phyloP scores from a whole-genome alignment of 2,888 invertebrate genomes.

The Drosophila tanythrix region DNA sequence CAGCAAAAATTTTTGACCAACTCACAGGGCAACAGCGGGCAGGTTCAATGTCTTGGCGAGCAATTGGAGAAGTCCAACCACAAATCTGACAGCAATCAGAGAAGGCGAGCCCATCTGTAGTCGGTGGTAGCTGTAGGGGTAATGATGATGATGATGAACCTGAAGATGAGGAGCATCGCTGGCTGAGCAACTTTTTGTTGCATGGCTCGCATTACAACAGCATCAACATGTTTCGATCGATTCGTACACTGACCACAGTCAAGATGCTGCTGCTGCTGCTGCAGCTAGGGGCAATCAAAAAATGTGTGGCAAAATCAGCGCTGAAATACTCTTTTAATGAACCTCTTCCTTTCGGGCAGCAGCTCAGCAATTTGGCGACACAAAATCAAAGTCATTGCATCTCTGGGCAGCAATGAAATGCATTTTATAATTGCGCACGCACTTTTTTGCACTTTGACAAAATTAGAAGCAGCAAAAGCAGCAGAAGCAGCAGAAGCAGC shows the following conservation, averaged over 20 bases:
- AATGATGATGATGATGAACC: constrained; percentile 57
- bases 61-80: constrained; percentile 36
- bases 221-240: constrained; percentile 68
- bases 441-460: constrained; percentile 77
- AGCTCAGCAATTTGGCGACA: constrained; percentile 77
- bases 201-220: constrained; percentile 52
- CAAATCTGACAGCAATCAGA: constrained; percentile 69
- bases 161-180: constrained; percentile 44
- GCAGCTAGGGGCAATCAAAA: constrained; percentile 74
- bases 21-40: constrained; percentile 6
- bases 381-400: constrained; percentile 80
- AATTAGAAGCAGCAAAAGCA: constrained; percentile 66
- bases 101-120: constrained; percentile 38
- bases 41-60: constrained; percentile 54
- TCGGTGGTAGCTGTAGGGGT: constrained; percentile 49
- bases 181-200: constrained; percentile 48
- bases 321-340: constrained; percentile 81
- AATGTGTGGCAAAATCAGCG: constrained; percentile 80
- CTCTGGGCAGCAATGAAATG: constrained; percentile 69
- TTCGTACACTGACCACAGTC: constrained; percentile 57
- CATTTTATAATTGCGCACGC: constrained; percentile 80
- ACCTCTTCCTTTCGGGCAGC: constrained; percentile 74
- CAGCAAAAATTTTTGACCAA: constrained; percentile 48
- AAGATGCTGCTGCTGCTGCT: constrained; percentile 39
- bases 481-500: constrained; percentile 5